These are phyloP conservation scores for Drosophila cardini DNA, from an alignment of 1,140 invertebrate species.

Conservation along the genomic window DNA sequence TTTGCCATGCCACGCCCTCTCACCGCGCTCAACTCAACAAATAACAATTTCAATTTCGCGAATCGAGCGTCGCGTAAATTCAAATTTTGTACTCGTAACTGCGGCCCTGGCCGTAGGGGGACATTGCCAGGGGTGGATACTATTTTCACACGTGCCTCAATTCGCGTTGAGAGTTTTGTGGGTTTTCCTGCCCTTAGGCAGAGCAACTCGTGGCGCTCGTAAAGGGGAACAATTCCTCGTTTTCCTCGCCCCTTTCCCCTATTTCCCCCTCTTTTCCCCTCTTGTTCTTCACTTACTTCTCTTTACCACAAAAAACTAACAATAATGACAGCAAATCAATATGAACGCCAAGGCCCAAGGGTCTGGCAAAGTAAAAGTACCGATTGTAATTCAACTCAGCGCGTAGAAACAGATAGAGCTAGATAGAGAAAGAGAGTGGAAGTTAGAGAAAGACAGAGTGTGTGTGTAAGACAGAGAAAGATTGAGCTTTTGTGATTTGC, in stretches of 20 bases:
- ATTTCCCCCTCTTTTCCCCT: conserved; percentile 7
- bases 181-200: conserved; percentile 40
- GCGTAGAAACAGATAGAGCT: conserved; percentile 3
- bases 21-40: conserved; percentile 45
- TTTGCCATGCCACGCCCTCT: not conserved
- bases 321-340: conserved; percentile 82
- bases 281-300: not conserved
- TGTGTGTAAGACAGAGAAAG: not conserved
- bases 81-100: conserved; percentile 66
- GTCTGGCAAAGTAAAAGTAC: conserved; percentile 71
- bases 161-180: conserved; percentile 27
- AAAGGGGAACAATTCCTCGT: conserved; percentile 14
- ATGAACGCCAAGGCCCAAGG: conserved; percentile 72
- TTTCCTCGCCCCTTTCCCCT: not conserved
- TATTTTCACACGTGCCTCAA: conserved; percentile 58
- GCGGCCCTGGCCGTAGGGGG: conserved; percentile 20
- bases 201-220: conserved; percentile 22
- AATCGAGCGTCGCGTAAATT: conserved; percentile 70
- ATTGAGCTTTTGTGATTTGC: conserved; percentile 49
- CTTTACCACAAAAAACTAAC: conserved; percentile 57
- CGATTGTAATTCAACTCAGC: conserved; percentile 52
- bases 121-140: conserved; percentile 39
- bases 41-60: conserved; percentile 83
- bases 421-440: not conserved
- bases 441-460: not conserved